Evolutionary conservation across 1,140 invertebrate species (phyloP).

Genomic region (Leptonema lineaticorne): DNA sequence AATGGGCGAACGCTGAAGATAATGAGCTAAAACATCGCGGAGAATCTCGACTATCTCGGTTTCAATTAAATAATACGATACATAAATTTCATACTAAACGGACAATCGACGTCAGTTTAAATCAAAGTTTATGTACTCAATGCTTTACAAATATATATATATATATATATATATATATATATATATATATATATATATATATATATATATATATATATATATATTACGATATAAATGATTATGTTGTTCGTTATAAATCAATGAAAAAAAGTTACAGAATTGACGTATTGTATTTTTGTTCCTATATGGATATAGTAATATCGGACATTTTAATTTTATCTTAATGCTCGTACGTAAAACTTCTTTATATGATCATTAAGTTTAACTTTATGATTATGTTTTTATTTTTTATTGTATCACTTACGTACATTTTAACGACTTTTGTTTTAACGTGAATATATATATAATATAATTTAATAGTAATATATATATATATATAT

Average conservation of each 20-base stretch:
- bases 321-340: too few relatives aligned
- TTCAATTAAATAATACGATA: not conserved
- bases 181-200: not conserved
- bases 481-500: too few relatives aligned
- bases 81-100: not conserved
- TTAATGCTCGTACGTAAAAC: too few relatives aligned
- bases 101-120: not conserved
- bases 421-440: too few relatives aligned
- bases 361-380: too few relatives aligned
- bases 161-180: not conserved
- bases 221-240: not conserved
- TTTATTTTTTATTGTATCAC: too few relatives aligned
- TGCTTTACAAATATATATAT: not conserved
- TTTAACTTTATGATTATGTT: too few relatives aligned
- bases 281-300: too few relatives aligned
- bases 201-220: not conserved
- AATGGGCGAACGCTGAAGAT: not conserved
- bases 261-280: too few relatives aligned
- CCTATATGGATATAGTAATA: too few relatives aligned
- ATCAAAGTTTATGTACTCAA: not conserved
- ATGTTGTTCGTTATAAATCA: not conserved
- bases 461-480: too few relatives aligned
- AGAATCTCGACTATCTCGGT: not conserved
- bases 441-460: too few relatives aligned
- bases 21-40: not conserved